These are phyloP conservation scores for Phalacrocorax aristotelis DNA, from an alignment of 2,113 vertebrate species.

Conservation along the genomic window DNA sequence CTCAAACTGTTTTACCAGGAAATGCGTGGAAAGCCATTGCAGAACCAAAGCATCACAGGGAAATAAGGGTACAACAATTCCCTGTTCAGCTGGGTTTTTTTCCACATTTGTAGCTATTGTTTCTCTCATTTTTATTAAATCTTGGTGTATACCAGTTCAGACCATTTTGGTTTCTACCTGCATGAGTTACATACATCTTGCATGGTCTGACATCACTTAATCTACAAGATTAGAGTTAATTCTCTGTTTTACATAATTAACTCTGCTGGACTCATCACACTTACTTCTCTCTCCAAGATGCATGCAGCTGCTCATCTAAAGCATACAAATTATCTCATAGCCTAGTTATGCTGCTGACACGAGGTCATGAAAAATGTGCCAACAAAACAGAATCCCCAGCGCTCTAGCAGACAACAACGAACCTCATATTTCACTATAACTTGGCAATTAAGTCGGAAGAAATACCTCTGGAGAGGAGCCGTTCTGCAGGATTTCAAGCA, in stretches of 20 bases:
- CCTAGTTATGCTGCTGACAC: conserved; percentile 53
- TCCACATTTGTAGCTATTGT: background rate
- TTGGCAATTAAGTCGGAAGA: conserved; percentile 49
- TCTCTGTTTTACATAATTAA: conserved; percentile 32
- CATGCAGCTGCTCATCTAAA: conserved; percentile 39
- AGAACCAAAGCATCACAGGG: background rate
- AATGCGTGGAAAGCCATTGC: background rate
- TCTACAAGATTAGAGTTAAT: conserved; percentile 18
- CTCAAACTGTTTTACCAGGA: background rate
- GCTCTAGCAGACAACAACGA: conserved; percentile 51
- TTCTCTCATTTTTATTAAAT: background rate
- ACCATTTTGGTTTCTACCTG: background rate
- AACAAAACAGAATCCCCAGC: conserved; percentile 32
- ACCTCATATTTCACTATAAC: conserved; percentile 62
- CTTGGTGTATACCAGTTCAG: background rate
- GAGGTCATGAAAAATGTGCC: conserved; percentile 48
- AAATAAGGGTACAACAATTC: background rate
- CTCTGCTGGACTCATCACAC: background rate
- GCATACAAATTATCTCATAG: conserved; percentile 68
- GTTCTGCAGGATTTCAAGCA: conserved; percentile 37
- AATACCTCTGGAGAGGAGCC: conserved; percentile 16
- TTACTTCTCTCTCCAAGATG: conserved; percentile 25
- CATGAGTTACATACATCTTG: background rate
- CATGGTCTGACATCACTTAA: background rate
- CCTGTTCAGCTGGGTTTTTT: background rate